phyloP scores from a whole-genome alignment of 2,888 invertebrate species.

The Melanostoma scalare region DNA sequence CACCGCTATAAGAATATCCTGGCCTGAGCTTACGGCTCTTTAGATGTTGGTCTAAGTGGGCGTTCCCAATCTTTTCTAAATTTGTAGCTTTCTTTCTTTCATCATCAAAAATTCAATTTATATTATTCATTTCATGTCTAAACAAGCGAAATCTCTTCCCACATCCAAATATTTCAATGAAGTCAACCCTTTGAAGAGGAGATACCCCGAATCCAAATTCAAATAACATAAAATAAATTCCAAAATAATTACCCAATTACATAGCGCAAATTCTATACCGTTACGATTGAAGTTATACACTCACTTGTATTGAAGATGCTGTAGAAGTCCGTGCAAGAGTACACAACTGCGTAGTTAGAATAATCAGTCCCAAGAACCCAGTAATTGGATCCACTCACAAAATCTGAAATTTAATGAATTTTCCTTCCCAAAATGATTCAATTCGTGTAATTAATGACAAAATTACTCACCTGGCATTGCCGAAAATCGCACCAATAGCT shows the following conservation, averaged over 20 bases:
- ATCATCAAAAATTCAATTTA: too few relatives aligned
- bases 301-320: conserved; percentile 73
- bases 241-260: conserved; percentile 46
- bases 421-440: conserved; percentile 35
- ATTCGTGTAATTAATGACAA: conserved; percentile 49
- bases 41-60: too few relatives aligned
- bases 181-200: neutral
- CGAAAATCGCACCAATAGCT: conserved; percentile 74
- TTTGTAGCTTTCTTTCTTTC: too few relatives aligned
- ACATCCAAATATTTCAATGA: neutral
- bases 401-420: conserved; percentile 68
- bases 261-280: conserved; percentile 7
- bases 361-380: conserved; percentile 87
- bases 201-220: neutral
- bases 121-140: too few relatives aligned
- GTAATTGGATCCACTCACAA: conserved; percentile 79
- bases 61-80: too few relatives aligned
- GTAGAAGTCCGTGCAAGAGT: conserved; percentile 82
- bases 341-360: conserved; percentile 84
- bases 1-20: too few relatives aligned
- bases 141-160: too few relatives aligned
- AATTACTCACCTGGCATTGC: conserved; percentile 73
- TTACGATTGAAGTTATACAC: conserved; percentile 46
- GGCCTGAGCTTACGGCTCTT: too few relatives aligned
- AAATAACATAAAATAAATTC: conserved; percentile 8